Base-by-base conservation (phyloP, 1,140 invertebrate species). In the Drosophila mauritiana region DNA sequence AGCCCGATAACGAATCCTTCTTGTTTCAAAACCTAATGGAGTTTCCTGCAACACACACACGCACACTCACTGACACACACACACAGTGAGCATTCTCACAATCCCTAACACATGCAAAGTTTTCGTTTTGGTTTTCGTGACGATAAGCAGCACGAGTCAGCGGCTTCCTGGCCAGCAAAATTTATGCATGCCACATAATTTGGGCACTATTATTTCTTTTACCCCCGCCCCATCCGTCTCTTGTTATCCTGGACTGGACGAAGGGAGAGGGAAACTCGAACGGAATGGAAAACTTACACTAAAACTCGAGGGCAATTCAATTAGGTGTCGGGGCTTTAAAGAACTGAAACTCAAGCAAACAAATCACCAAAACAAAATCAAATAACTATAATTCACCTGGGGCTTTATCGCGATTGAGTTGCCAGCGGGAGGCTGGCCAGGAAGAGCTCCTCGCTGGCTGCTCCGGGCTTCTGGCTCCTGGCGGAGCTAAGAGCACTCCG, bases 331-430 rank as follows among this genome's bases (percentile, higher is more conserved):
- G 36, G 42, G 68, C 83, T 78, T 79, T 86, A 83, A 86, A 76
- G 73, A 72, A 78, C 40, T 52, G 78, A 42, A 55, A 70, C 34
- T 55, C 64, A 42, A 58, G 68, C 82, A 82, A 88, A 86, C 82
- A 86, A 86, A 86, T 86, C 82, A 86, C 82, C 75, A 65, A 70
- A 88, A 84, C 65, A 83, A 88, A 88, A 88, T 88, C 83, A 88
- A 88, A 88, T 89, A 89, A 88, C 83, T 88, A 88, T 88, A 89
- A 89, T 89, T 88, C 85, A 88, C 79, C 84, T 78, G 84, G 59
- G 61, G 79, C 83, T 86, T 86, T 88, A 88, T 88, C 83, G 72
- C 83, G 76, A 88, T 88, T 88, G 83, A 79, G 84, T 83, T 88
- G 78, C 69, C 82, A 61, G 45, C 48, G 55, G 40, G 48, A 62